Percentiles rank a stretch among this genome's conserved stretches.
Conservation (phyloP, 2,888 invertebrate species). For the Bibio marci region DNA sequence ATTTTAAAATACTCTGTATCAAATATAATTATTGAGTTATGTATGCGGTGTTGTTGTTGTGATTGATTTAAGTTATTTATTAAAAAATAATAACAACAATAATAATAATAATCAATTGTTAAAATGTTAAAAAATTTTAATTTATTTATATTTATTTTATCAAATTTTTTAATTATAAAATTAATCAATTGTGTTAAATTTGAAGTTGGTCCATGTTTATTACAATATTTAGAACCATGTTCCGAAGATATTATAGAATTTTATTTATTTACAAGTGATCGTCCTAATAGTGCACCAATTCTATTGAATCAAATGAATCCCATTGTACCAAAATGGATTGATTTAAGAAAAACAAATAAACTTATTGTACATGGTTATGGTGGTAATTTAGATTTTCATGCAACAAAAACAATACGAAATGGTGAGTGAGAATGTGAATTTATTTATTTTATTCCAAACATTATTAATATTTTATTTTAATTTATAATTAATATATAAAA, state of each 20-base stretch:
- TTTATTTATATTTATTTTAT: no score
- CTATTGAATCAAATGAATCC: slow-evolving; percentile 10
- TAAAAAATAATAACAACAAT: no score
- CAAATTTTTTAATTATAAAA: no score
- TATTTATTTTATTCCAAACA: not conserved
- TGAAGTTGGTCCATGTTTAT: slow-evolving; percentile 14
- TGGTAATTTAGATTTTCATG: slow-evolving; percentile 22
- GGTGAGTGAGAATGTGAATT: slow-evolving; percentile 9
- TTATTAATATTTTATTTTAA: not conserved
- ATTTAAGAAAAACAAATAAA: slow-evolving; percentile 12
- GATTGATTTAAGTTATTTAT: no score
- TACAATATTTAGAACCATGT: slow-evolving; percentile 15
- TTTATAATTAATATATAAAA: not conserved
- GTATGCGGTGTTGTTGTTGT: no score
- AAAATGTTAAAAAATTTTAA: no score
- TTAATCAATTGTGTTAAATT: slow-evolving; percentile 2
- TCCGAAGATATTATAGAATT: slow-evolving; percentile 15
- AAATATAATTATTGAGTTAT: no score
- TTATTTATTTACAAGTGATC: slow-evolving; percentile 13
- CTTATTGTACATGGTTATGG: slow-evolving; percentile 28
- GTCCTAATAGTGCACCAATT: slow-evolving; percentile 10
- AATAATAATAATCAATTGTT: no score
- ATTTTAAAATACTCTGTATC: no score
- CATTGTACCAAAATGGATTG: slow-evolving; percentile 12
- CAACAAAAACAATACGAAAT: slow-evolving; percentile 16